Base-by-base conservation (phyloP, 2,113 vertebrate genomes). In the Orientallactaga bullata region DNA sequence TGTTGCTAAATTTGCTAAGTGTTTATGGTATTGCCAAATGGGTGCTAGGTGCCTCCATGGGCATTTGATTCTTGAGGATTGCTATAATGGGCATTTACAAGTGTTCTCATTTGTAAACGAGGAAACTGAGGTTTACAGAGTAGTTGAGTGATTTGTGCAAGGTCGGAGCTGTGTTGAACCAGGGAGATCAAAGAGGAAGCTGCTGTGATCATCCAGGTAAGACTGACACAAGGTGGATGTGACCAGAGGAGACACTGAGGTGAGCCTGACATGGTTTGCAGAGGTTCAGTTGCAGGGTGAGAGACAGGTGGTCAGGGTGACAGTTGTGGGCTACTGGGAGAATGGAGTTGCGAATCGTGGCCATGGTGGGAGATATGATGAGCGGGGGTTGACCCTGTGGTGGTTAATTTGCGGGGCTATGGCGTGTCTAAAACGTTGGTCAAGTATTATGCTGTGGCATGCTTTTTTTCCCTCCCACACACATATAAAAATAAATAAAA, bases 1-100 rank as follows among this genome's bases (percentile, higher is more conserved):
- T 55, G 55, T 11, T 55, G 55, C 15, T 55, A 55, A 55, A 55
- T 80, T 42, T 66, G 13, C 51, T 2, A 28, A 58, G 47, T 1
- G 26, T 23, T 65, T 32, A 15, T 4, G 2, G 58, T 32, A 2
- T 21, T 21, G 20, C 65, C 51, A 42, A 26, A 28, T 17, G 2
- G 0, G 1, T 7, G 23, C 69, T 3, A 20, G 8, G 8, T 60
- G 35, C 51, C 26, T 86, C n/a, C 2, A 0, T 2, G 20, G 21
- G n/a, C 18, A 11, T 80, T 21, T n/a, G 30, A 37, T 42, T 65
- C 73, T 69, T 37, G 30, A 24, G 18, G 5, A 81, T 10, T 42
- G 66, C 83, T 63, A 2, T 6, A 42, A 20, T 0, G 61, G 42
- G 35, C 0, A 1, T n/a, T 30, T 37, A 60, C 42, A 47, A 13